phyloP scores from a whole-genome alignment of 2,888 invertebrate genomes.

The Sinodicranocentrus sp. region DNA sequence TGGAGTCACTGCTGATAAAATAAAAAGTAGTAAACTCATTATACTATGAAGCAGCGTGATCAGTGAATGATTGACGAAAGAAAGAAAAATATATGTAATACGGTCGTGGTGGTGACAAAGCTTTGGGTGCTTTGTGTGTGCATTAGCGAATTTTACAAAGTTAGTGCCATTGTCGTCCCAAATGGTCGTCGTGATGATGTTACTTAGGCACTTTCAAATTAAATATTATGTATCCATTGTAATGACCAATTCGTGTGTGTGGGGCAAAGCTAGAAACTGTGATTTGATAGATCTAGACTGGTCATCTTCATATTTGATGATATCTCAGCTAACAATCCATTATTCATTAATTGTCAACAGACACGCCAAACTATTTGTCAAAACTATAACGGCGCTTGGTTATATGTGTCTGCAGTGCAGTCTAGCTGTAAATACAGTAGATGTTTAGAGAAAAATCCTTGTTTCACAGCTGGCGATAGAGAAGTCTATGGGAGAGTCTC shows the following conservation, averaged over 20 bases:
- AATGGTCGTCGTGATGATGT: slow-evolving; percentile 36
- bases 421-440: not conserved
- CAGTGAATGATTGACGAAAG: slow-evolving; percentile 34
- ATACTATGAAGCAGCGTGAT: too few relatives aligned
- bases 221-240: slow-evolving; percentile 42
- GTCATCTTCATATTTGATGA: slow-evolving; percentile 31
- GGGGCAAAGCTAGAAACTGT: not conserved
- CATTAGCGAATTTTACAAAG: slow-evolving; percentile 42
- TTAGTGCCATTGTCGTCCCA: slow-evolving; percentile 21
- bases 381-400: slow-evolving; percentile 28
- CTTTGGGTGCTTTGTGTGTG: slow-evolving; percentile 42
- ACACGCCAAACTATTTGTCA: slow-evolving; percentile 62
- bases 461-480: not conserved
- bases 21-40: too few relatives aligned
- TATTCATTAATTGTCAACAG: slow-evolving; percentile 63
- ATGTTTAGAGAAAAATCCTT: not conserved
- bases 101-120: slow-evolving; percentile 48
- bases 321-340: slow-evolving; percentile 49
- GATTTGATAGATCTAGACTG: slow-evolving; percentile 22
- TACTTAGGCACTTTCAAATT: slow-evolving; percentile 50
- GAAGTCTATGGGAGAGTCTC: not conserved
- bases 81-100: too few relatives aligned
- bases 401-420: not conserved
- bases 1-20: too few relatives aligned
- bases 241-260: slow-evolving; percentile 53